A percentile compares a stretch with the other conserved stretches of the same genome.
Evolutionary conservation across 2,797 vertebrate genomes (phyloP).

Genomic region (Myotis findleyi): DNA sequence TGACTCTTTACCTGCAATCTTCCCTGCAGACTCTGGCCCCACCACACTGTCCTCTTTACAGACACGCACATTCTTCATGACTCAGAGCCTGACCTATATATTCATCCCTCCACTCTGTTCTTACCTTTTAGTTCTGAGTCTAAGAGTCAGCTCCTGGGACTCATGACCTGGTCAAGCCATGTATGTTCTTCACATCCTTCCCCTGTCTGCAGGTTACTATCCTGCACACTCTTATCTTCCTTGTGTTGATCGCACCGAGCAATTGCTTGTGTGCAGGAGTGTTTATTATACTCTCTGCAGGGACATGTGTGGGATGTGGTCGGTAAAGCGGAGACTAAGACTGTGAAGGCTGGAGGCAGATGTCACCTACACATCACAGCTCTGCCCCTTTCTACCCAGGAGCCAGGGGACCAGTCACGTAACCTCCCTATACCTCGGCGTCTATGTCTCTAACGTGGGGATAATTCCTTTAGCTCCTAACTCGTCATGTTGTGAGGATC

Average conservation of each 20-base stretch:
- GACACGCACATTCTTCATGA: background rate
- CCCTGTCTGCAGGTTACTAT: fast-evolving
- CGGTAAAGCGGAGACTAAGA: background rate
- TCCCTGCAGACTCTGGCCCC: background rate
- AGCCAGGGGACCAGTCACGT: background rate
- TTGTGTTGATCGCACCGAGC: fast-evolving
- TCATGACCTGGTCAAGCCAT: background rate
- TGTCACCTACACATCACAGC: background rate
- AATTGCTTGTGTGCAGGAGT: no score
- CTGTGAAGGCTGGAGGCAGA: background rate
- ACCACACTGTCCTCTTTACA: background rate
- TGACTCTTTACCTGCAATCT: background rate
- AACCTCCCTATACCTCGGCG: fast-evolving
- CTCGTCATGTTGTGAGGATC: background rate
- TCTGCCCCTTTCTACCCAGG: background rate
- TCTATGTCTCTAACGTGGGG: background rate
- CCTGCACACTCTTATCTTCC: background rate
- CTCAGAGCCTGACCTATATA: fast-evolving
- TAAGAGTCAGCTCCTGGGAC: background rate
- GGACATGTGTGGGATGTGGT: background rate
- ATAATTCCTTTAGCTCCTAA: background rate
- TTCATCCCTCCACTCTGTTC: background rate
- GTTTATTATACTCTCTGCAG: background rate
- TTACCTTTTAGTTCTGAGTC: background rate
- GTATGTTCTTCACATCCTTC: fast-evolving